phyloP scores from a whole-genome alignment of 2,888 invertebrate species.

The Sisyra terminalis region DNA sequence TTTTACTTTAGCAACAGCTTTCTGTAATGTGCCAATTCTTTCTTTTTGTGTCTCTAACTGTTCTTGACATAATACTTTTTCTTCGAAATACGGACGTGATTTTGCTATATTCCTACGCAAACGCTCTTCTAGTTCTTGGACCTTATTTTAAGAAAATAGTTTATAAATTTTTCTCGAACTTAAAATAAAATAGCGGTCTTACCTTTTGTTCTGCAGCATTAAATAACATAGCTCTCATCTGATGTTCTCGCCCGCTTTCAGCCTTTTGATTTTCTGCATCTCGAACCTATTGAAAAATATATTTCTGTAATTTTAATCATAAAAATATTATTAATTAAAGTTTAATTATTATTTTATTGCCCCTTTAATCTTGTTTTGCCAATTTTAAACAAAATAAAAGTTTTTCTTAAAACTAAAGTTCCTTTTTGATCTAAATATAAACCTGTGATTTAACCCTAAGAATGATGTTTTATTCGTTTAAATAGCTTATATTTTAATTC shows the following conservation, averaged over 20 bases:
- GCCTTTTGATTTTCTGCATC: constrained; percentile 85
- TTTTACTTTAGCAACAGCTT: constrained; percentile 64
- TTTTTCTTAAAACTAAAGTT: too few relatives aligned
- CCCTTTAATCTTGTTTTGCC: too few relatives aligned
- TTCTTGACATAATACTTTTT: constrained; percentile 72
- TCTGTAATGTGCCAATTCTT: constrained; percentile 66
- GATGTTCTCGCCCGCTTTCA: constrained; percentile 76
- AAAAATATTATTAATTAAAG: constrained; percentile 2
- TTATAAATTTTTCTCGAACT: neutral
- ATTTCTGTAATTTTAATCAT: neutral
- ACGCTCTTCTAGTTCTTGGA: constrained; percentile 67
- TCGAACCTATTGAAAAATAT: constrained; percentile 47
- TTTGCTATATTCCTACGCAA: constrained; percentile 68
- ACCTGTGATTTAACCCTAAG: too few relatives aligned
- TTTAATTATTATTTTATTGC: constrained; percentile 5
- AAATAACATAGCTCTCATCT: constrained; percentile 61
- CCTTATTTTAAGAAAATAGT: constrained; percentile 24
- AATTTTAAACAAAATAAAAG: too few relatives aligned
- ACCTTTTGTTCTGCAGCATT: constrained; percentile 67
- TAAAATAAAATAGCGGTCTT: constrained; percentile 9
- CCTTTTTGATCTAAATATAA: too few relatives aligned
- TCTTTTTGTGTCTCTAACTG: constrained; percentile 73
- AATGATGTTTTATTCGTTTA: too few relatives aligned
- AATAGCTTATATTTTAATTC: too few relatives aligned
- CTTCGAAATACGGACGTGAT: constrained; percentile 81